phyloP scores from a whole-genome alignment of 2,888 invertebrate species.

The Tanaodytes sp. region DNA sequence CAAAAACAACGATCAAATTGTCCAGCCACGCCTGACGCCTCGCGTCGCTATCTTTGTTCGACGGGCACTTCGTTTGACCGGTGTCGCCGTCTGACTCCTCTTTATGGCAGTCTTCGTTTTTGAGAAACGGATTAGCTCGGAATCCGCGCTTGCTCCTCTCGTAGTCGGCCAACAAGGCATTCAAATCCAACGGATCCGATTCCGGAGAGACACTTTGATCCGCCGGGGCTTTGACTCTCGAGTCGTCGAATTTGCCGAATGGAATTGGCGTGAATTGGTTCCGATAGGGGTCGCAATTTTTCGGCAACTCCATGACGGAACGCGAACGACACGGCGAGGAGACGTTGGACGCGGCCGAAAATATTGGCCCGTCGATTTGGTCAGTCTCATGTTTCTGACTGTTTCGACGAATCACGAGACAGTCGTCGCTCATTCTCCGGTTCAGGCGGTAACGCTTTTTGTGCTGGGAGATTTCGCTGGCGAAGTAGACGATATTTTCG shows the following conservation, averaged over 20 bases:
- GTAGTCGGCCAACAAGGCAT: slow-evolving; percentile 67
- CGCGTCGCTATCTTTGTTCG: slow-evolving; percentile 88
- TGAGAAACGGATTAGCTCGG: slow-evolving; percentile 68
- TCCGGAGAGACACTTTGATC: slow-evolving; percentile 4
- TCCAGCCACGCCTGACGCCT: slow-evolving; percentile 89
- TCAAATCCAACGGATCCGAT: slow-evolving; percentile 54
- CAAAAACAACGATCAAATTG: slow-evolving; percentile 88
- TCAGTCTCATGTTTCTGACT: slow-evolving; percentile 30
- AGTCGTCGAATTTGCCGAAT: slow-evolving; percentile 28
- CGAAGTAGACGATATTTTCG: slow-evolving; percentile 32
- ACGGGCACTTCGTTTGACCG: slow-evolving; percentile 77
- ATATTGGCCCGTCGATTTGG: slow-evolving; percentile 19
- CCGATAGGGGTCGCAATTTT: slow-evolving; percentile 13
- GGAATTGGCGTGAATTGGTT: slow-evolving; percentile 14
- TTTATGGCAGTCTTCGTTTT: slow-evolving; percentile 50
- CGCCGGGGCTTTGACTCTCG: slow-evolving; percentile 8
- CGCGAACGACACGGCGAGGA: slow-evolving; percentile 59
- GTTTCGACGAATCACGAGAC: slow-evolving; percentile 58
- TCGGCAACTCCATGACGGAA: slow-evolving; percentile 64
- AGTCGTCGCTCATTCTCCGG: slow-evolving; percentile 62
- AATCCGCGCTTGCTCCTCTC: slow-evolving; percentile 68
- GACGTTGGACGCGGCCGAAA: slow-evolving; percentile 22
- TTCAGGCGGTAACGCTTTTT: slow-evolving; percentile 25
- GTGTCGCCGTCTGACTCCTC: slow-evolving; percentile 71
- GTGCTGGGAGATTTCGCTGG: slow-evolving; percentile 29